Evolutionary conservation across 1,140 invertebrate genomes (phyloP).

Genomic region (Drosophila ambigua): DNA sequence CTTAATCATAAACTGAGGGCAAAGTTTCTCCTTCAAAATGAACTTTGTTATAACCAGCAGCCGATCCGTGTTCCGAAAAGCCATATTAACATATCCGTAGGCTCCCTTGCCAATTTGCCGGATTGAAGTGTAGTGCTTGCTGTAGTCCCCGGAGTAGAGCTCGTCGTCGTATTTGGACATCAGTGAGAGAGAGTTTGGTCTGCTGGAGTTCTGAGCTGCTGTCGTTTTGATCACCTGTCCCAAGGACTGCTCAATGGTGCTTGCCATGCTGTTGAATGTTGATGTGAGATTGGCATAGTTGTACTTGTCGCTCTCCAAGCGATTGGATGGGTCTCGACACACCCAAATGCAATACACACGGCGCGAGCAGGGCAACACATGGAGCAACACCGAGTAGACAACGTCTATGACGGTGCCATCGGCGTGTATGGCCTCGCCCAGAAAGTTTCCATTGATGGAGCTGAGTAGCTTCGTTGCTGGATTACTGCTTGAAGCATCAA

Average conservation of each 20-base stretch:
- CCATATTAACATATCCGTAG: slow-evolving; percentile 90
- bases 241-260: slow-evolving; percentile 83
- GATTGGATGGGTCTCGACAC: slow-evolving; percentile 84
- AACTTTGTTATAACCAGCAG: slow-evolving; percentile 90
- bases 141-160: slow-evolving; percentile 86
- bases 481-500: slow-evolving; percentile 52
- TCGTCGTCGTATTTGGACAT: slow-evolving; percentile 85
- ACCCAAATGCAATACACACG: slow-evolving; percentile 85
- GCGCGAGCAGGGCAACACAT: slow-evolving; percentile 76
- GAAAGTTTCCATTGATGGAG: slow-evolving; percentile 54
- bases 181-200: slow-evolving; percentile 85
- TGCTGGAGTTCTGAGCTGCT: slow-evolving; percentile 82
- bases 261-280: slow-evolving; percentile 84
- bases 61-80: slow-evolving; percentile 86
- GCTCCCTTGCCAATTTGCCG: slow-evolving; percentile 91
- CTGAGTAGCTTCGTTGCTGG: slow-evolving; percentile 37
- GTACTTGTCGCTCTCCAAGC: slow-evolving; percentile 67
- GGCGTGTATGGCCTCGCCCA: slow-evolving; percentile 63
- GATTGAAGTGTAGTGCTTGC: slow-evolving; percentile 88
- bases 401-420: slow-evolving; percentile 62
- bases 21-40: slow-evolving; percentile 89
- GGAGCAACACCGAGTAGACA: slow-evolving; percentile 59
- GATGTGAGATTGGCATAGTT: slow-evolving; percentile 83
- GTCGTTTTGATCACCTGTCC: slow-evolving; percentile 77
- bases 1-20: slow-evolving; percentile 88